Conservation (phyloP, 1,140 invertebrate species). For the Polypedilum vanderplanki region DNA sequence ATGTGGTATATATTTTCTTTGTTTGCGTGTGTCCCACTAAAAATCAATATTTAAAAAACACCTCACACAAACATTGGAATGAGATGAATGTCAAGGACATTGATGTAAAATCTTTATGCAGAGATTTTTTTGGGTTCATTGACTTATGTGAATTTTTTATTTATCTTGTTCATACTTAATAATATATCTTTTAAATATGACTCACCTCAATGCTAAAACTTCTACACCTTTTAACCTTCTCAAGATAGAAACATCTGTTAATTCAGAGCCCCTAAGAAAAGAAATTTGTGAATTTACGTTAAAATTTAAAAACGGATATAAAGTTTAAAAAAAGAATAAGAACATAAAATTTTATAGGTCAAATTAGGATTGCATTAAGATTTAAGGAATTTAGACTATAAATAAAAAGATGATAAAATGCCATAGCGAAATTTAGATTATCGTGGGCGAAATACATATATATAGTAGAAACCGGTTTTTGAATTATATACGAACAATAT, state of each 20-base stretch:
- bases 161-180: not conserved
- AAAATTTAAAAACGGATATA: not conserved
- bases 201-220: slow-evolving; percentile 10
- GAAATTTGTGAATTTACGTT: not conserved
- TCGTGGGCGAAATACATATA: not conserved
- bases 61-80: not conserved
- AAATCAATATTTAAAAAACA: not conserved
- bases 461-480: not conserved
- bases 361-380: no score
- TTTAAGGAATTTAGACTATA: no score
- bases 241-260: not conserved
- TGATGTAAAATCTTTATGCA: not conserved
- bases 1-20: not conserved
- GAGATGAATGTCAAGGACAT: slow-evolving; percentile 23
- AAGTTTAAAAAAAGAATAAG: no score
- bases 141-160: not conserved
- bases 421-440: no score
- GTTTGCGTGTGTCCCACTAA: not conserved
- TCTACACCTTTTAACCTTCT: slow-evolving; percentile 1
- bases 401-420: no score
- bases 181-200: not conserved
- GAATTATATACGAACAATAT: not conserved
- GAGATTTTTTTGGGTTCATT: not conserved
- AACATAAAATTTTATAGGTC: no score
- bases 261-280: not conserved